Percentiles rank a stretch among this genome's conserved stretches.
Conservation (phyloP, 2,113 vertebrate genomes). For the Solenodon paradoxus region DNA sequence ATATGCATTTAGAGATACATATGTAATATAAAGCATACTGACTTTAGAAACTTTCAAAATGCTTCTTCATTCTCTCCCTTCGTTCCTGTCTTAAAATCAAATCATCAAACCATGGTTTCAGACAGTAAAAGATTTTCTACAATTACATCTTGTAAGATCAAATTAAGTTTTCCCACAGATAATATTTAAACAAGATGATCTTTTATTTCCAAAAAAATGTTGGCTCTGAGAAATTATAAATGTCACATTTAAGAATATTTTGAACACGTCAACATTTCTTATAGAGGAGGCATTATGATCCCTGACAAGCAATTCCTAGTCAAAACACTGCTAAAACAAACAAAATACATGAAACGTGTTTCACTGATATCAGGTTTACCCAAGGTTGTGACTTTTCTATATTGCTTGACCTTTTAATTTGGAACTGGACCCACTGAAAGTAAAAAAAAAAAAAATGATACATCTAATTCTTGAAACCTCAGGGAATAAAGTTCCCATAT, state of each 20-base stretch:
- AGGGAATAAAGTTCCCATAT: background rate
- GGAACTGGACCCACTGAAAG: background rate
- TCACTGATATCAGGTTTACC: background rate
- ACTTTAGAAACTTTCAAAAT: background rate
- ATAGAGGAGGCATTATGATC: background rate
- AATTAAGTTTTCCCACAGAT: background rate
- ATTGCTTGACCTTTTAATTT: background rate
- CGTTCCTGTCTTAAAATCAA: no score
- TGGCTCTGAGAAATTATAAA: background rate
- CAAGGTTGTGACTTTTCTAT: background rate
- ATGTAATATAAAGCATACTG: background rate
- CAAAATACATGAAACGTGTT: background rate
- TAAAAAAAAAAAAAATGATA: background rate
- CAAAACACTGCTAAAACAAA: background rate
- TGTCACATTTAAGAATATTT: background rate
- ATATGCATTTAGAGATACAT: no score
- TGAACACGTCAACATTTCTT: background rate
- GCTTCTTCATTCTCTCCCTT: no score
- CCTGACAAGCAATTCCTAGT: background rate
- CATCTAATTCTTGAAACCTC: background rate
- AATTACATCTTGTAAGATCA: background rate
- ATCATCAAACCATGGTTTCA: background rate
- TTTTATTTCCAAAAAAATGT: background rate
- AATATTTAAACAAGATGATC: background rate
- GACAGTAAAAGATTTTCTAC: background rate